phyloP scores from a whole-genome alignment of 2,888 invertebrate species.

The Eristalis pertinax region DNA sequence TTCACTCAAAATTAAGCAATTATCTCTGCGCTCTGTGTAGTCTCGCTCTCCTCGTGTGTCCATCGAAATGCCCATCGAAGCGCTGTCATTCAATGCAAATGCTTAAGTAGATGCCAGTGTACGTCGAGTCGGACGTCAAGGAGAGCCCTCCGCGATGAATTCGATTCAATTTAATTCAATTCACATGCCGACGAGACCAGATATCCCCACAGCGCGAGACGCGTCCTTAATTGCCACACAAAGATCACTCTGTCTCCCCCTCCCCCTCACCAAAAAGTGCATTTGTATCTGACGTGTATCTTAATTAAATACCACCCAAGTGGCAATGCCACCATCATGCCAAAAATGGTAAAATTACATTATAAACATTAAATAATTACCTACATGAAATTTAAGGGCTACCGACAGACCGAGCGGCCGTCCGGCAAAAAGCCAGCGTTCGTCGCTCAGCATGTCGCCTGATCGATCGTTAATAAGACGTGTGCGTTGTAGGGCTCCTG shows the following conservation, averaged over 20 bases:
- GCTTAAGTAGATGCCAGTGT: constrained; percentile 4
- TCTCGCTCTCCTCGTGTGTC: neutral
- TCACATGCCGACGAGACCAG: constrained; percentile 41
- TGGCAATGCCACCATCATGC: constrained; percentile 69
- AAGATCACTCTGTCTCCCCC: constrained; percentile 36
- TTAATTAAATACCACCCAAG: constrained; percentile 75
- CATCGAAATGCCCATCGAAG: constrained; percentile 1
- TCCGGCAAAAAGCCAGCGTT: constrained; percentile 53
- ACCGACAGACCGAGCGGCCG: constrained; percentile 12
- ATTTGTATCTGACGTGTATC: constrained; percentile 73
- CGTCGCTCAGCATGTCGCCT: constrained; percentile 69
- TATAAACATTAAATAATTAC: constrained; percentile 73
- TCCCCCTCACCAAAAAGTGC: constrained; percentile 15
- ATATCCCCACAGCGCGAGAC: constrained; percentile 26
- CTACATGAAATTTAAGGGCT: constrained; percentile 72
- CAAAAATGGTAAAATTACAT: constrained; percentile 74
- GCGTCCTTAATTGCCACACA: constrained; percentile 58
- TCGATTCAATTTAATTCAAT: constrained; percentile 43
- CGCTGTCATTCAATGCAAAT: constrained; percentile 59
- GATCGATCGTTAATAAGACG: constrained; percentile 63
- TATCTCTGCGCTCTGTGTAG: constrained; percentile 36
- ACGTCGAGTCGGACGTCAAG: neutral
- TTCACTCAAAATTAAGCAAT: constrained; percentile 61
- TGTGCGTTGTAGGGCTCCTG: constrained; percentile 2
- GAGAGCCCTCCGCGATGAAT: constrained; percentile 17